These are phyloP conservation scores for Chionodraco myersi DNA, from an alignment of 2,113 vertebrate species.

Conservation along the genomic window DNA sequence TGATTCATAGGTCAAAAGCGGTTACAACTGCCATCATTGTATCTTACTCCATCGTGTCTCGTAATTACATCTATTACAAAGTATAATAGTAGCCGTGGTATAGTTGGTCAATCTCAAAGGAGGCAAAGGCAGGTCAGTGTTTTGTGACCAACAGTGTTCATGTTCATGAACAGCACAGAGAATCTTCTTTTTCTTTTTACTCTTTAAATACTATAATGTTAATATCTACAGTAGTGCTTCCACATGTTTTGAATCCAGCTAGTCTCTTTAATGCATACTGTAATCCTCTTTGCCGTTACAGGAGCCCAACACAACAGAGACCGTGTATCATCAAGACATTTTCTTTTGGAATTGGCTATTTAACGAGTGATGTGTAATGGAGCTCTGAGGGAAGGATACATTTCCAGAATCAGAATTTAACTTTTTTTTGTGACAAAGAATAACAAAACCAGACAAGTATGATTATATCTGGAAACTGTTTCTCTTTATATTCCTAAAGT, in stretches of 20 bases:
- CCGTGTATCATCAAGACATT: background rate
- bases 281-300: background rate
- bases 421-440: slow-evolving; percentile 40
- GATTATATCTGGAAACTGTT: background rate
- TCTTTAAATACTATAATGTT: no score
- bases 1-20: no score
- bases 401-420: background rate
- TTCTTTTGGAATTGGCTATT: slow-evolving; percentile 23
- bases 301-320: background rate
- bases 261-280: background rate
- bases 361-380: slow-evolving; percentile 37
- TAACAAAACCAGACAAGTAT: slow-evolving; percentile 56
- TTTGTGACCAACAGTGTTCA: no score
- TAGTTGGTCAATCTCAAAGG: no score
- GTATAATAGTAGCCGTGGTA: no score
- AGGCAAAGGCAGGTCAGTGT: no score
- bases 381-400: background rate
- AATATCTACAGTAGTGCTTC: no score
- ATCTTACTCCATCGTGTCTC: no score
- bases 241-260: background rate
- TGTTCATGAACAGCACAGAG: no score
- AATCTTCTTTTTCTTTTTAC: no score
- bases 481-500: background rate
- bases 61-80: no score
- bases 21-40: no score